Conservation (phyloP, 2,797 vertebrate species). For the Alca torda region DNA sequence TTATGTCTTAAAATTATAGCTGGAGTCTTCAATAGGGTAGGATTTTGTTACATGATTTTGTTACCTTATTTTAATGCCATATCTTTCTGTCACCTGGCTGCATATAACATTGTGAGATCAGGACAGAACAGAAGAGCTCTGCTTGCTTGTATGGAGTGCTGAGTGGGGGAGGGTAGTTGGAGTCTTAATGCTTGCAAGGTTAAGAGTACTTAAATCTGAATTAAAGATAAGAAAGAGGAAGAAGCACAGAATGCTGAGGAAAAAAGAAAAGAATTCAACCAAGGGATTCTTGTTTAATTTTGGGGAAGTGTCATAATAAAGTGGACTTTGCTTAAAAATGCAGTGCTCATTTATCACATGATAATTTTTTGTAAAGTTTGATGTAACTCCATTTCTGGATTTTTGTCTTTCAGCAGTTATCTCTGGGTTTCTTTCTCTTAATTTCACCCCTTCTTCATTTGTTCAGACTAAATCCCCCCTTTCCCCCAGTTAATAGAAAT, state of each 20-base stretch:
- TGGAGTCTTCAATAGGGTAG: neutral
- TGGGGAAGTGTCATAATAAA: neutral
- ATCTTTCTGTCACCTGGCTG: neutral
- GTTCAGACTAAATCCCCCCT: neutral
- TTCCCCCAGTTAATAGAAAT: neutral
- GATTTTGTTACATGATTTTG: neutral
- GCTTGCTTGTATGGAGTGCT: neutral
- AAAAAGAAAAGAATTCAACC: neutral
- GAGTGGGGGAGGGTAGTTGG: rapidly evolving
- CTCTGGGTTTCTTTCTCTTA: neutral
- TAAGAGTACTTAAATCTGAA: neutral
- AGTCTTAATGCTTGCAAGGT: neutral
- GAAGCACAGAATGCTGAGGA: neutral
- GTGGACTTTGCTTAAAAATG: neutral
- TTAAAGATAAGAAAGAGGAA: neutral
- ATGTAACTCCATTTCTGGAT: neutral
- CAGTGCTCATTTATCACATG: neutral
- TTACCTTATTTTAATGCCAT: neutral
- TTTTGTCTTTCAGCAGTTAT: neutral
- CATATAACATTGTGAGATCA: neutral
- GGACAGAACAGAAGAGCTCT: neutral
- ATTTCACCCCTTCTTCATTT: neutral
- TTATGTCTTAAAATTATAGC: neutral
- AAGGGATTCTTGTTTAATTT: neutral
- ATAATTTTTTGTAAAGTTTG: neutral